Percentiles rank a stretch among this genome's conserved stretches.
phyloP scores from a whole-genome alignment of 2,888 invertebrate species.

The Cosmorhoe ocellata region DNA sequence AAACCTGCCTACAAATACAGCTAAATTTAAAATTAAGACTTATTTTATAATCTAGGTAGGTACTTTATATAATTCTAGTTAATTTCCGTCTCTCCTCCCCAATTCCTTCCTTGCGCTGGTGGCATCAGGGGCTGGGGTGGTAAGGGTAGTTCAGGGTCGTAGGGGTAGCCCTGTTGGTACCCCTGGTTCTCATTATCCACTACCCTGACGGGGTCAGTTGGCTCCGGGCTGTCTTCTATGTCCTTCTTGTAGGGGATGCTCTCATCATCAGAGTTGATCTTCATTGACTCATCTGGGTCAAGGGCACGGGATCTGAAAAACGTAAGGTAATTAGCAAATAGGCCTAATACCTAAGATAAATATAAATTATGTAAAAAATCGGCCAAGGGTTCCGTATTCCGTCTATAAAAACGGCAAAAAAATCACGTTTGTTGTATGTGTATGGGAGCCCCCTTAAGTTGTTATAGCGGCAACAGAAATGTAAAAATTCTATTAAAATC shows the following conservation, averaged over 20 bases:
- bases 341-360: too few relatives aligned
- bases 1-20: too few relatives aligned
- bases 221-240: conserved; percentile 67
- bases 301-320: conserved; percentile 54
- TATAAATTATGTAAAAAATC: too few relatives aligned
- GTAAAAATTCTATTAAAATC: too few relatives aligned
- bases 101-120: conserved; percentile 47
- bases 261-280: conserved; percentile 72
- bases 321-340: neutral
- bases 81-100: conserved; percentile 73
- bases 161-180: conserved; percentile 44
- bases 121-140: conserved; percentile 31
- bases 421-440: too few relatives aligned
- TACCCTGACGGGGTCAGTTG: conserved; percentile 60
- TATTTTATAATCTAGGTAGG: too few relatives aligned
- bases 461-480: too few relatives aligned
- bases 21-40: too few relatives aligned
- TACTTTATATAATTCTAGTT: conserved; percentile 42
- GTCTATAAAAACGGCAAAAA: too few relatives aligned
- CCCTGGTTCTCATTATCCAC: conserved; percentile 40
- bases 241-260: conserved; percentile 78
- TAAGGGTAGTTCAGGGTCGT: conserved; percentile 39
- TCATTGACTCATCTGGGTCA: conserved; percentile 72
- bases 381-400: too few relatives aligned
- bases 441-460: too few relatives aligned